Conservation (phyloP, 1,140 invertebrate species). For the Habropoda laboriosa region DNA sequence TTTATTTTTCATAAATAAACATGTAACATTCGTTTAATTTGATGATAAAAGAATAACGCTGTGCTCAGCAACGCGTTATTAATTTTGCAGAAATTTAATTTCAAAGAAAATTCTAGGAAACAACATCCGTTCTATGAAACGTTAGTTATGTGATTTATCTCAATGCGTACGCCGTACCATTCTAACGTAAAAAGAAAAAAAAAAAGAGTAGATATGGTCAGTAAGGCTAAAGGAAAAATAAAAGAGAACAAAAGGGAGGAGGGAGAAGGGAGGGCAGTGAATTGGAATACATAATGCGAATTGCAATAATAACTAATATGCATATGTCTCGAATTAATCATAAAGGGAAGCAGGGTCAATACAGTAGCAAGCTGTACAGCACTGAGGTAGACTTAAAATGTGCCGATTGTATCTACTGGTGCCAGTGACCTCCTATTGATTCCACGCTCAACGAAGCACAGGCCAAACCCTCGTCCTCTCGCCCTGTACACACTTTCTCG, state of each 20-base stretch:
- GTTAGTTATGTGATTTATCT: neutral
- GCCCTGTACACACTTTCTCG: slow-evolving; percentile 31
- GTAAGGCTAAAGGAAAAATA: neutral
- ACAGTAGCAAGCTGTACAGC: slow-evolving; percentile 44
- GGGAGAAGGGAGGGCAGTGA: slow-evolving; percentile 22
- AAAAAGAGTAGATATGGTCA: too few relatives aligned
- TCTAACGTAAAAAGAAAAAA: slow-evolving; percentile 3
- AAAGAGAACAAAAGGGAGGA: too few relatives aligned
- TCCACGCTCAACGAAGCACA: slow-evolving; percentile 75
- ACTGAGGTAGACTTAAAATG: slow-evolving; percentile 70
- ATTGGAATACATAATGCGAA: neutral
- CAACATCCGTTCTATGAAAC: neutral
- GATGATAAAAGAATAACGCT: too few relatives aligned
- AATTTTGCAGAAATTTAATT: too few relatives aligned
- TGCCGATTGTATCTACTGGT: slow-evolving; percentile 80
- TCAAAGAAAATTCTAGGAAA: neutral
- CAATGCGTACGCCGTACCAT: neutral
- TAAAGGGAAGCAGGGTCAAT: slow-evolving; percentile 40
- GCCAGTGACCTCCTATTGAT: slow-evolving; percentile 82
- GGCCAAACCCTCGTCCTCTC: slow-evolving; percentile 67
- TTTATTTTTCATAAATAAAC: too few relatives aligned
- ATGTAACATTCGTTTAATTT: too few relatives aligned
- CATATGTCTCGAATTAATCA: slow-evolving; percentile 34
- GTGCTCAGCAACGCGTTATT: neutral
- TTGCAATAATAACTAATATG: neutral